Evolutionary conservation across 1,140 invertebrate species (phyloP).

Genomic region (Temnothorax longispinosus): DNA sequence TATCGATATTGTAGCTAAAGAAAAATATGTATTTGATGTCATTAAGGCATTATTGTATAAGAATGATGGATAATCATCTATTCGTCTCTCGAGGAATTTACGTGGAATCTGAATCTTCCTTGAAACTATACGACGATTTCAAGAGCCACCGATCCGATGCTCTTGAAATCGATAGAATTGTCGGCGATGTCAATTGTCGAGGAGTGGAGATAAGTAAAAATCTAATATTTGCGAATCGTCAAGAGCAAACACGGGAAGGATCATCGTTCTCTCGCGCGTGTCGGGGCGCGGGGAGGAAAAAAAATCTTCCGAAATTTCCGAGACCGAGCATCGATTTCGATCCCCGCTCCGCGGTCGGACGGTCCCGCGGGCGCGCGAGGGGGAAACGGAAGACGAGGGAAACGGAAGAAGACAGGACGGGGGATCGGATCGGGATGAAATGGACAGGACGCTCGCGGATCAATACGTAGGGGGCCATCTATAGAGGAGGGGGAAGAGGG

Average conservation of each 20-base stretch:
- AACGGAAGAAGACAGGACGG: slow-evolving; percentile 69
- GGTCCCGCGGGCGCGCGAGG: neutral
- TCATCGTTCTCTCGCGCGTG: neutral
- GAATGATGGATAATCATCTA: neutral
- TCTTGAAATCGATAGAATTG: slow-evolving; percentile 4
- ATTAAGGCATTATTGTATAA: neutral
- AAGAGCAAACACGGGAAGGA: neutral
- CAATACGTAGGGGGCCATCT: slow-evolving; percentile 76
- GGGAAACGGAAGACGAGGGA: too few species aligned
- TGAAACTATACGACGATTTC: neutral
- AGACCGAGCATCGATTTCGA: slow-evolving; percentile 1
- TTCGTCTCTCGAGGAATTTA: neutral
- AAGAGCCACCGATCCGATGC: neutral
- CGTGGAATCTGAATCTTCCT: neutral
- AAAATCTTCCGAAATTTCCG: slow-evolving; percentile 5
- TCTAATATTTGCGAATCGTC: slow-evolving; percentile 22
- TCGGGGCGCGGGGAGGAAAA: neutral
- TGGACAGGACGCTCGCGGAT: slow-evolving; percentile 75
- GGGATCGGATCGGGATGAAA: slow-evolving; percentile 76
- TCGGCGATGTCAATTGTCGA: neutral
- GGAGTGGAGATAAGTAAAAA: neutral
- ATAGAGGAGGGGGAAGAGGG: slow-evolving; percentile 53
- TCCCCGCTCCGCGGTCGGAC: neutral
- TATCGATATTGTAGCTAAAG: neutral
- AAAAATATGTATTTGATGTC: neutral